Evolutionary conservation across 2,888 invertebrate species (phyloP).

Genomic region (Aricia artaxerxes): DNA sequence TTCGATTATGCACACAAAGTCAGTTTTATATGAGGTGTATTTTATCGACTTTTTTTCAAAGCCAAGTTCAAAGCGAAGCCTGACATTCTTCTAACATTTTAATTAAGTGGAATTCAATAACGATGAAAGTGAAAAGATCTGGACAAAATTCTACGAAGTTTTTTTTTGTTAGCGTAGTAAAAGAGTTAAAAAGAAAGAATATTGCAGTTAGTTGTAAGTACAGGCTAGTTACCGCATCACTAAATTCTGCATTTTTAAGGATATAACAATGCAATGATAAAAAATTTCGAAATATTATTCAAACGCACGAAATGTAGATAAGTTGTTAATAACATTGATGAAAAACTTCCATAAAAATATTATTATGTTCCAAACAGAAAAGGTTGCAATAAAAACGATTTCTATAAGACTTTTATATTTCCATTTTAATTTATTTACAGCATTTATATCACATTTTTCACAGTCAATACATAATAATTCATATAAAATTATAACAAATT

Average conservation of each 20-base stretch:
- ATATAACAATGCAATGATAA: too few relatives aligned
- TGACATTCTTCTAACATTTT: slow-evolving; percentile 52
- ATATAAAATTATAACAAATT: slow-evolving; percentile 46
- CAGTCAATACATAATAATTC: slow-evolving; percentile 55
- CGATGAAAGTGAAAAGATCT: slow-evolving; percentile 36
- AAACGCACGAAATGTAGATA: too few relatives aligned
- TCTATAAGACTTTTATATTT: slow-evolving; percentile 38
- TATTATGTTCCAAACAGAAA: background rate
- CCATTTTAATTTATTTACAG: slow-evolving; percentile 53
- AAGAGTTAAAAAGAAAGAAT: background rate
- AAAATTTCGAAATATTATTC: too few relatives aligned
- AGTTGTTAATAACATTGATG: background rate
- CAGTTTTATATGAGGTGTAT: slow-evolving; percentile 38
- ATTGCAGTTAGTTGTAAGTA: background rate
- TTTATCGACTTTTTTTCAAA: slow-evolving; percentile 36
- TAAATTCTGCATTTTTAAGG: too few relatives aligned
- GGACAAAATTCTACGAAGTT: slow-evolving; percentile 35
- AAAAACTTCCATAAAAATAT: background rate
- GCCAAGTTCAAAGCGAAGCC: slow-evolving; percentile 36
- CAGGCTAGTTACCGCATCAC: too few relatives aligned
- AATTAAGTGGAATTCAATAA: slow-evolving; percentile 47
- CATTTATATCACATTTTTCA: slow-evolving; percentile 57
- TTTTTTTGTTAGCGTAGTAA: background rate
- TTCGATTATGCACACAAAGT: slow-evolving; percentile 36
- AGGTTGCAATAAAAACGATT: background rate